These are phyloP conservation scores for Therioaphis trifolii DNA, from an alignment of 2,888 invertebrate species.

Conservation along the genomic window DNA sequence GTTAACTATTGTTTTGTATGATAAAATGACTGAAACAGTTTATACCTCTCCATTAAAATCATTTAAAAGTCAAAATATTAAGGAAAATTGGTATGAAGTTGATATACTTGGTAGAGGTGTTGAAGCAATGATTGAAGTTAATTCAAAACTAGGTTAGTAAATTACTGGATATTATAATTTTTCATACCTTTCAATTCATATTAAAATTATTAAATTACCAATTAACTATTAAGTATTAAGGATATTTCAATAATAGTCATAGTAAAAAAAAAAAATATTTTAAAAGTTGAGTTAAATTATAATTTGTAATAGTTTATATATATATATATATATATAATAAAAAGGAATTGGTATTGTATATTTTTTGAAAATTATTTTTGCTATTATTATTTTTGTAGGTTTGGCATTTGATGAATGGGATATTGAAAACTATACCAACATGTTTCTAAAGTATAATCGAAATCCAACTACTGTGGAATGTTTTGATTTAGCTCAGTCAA, in stretches of 20 bases:
- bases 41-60: conserved; percentile 76
- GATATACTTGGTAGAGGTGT: conserved; percentile 83
- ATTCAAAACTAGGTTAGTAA: conserved; percentile 76
- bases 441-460: conserved; percentile 86
- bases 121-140: conserved; percentile 84
- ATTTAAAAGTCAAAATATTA: conserved; percentile 72
- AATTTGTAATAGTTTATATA: no score
- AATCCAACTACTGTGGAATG: conserved; percentile 98
- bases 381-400: conserved; percentile 71
- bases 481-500: conserved; percentile 97
- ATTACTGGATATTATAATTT: no score
- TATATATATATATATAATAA: no score
- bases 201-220: no score
- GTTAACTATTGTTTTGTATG: conserved; percentile 79
- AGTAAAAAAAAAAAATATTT: no score
- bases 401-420: conserved; percentile 95
- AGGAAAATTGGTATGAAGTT: conserved; percentile 84
- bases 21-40: conserved; percentile 92
- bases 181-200: no score
- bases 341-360: conserved; percentile 24
- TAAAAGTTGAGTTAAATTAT: no score
- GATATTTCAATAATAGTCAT: no score
- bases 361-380: neutral
- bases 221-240: no score
- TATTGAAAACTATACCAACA: conserved; percentile 86